Conservation (phyloP, 2,888 invertebrate species). For the Pantelozetes paolii region DNA sequence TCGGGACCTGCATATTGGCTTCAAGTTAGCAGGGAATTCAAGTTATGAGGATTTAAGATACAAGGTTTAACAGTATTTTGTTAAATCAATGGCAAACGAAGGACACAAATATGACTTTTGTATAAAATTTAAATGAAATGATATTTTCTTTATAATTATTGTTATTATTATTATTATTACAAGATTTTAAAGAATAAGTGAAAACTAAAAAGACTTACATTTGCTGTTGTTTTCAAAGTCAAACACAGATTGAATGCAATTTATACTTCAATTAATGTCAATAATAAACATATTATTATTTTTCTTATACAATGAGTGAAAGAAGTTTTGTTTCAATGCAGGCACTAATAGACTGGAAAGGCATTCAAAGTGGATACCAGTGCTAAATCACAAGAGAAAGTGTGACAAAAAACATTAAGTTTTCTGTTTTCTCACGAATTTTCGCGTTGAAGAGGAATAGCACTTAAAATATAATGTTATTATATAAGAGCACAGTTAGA, state of each 20-base stretch:
- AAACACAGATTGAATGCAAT: not conserved
- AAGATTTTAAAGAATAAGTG: not conserved
- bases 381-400: conserved; percentile 5
- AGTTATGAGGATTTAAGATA: too few relatives aligned
- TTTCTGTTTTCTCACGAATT: not conserved
- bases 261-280: not conserved
- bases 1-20: too few relatives aligned
- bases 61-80: too few relatives aligned
- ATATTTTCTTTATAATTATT: not conserved
- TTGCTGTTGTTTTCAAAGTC: not conserved
- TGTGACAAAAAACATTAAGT: conserved; percentile 9
- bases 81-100: not conserved
- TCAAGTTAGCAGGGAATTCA: too few relatives aligned
- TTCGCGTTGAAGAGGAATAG: not conserved
- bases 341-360: conserved; percentile 9
- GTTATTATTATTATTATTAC: not conserved
- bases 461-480: conserved; percentile 7
- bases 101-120: not conserved
- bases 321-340: not conserved
- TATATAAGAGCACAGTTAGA: not conserved
- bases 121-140: not conserved
- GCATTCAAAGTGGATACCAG: not conserved
- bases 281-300: not conserved
- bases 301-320: not conserved
- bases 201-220: not conserved